Base-by-base conservation (phyloP, 1,140 invertebrate species). In the Philotrypesis tridentata region DNA sequence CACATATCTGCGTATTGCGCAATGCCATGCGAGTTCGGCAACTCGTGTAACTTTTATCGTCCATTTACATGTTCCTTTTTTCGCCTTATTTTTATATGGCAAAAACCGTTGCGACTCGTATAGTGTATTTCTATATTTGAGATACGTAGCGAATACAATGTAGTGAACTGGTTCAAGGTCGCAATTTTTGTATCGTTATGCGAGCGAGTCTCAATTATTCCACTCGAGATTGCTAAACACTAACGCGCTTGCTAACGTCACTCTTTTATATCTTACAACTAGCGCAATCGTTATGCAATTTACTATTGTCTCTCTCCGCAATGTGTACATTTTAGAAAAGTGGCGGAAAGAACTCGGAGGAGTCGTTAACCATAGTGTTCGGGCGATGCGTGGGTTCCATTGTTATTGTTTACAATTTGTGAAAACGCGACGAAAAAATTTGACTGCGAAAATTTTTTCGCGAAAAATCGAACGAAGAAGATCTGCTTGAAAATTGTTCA, bases 91-190 rank as follows among this genome's bases (percentile, higher is more conserved):
- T 37, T 37, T 37, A 5, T 37, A 37, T 37, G 4, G 33, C 33
- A 37, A 37, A 37, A 37, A 37, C 33, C 9, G 4, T 37, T 37
- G n/a, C 33, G 33, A 37, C n/a, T n/a, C n/a, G 9, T 37, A 37
- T 37, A 37, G 3, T 9, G 4, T 37, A 37, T 37, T 37, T 37
- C 33, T 3, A 37, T n/a, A 43, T 43, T 43, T 43, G 40, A 43
- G 14, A 31, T 70, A 31, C 31, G 21, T 9, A 70, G 21, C 21
- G 29, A 70, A 37, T 37, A 37, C 67, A 29, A 37, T 70, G 8
- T 25, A 70, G 67, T 37, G 29, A 70, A 31, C 67, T 70, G 31
- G 67, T 31, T 31, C 67, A 70, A 70, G 67, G 67, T 33, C 31
- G 67, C 31, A 70, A 70, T 70, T 37, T 31, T 70, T 33, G n/a